Evolutionary conservation across 2,888 invertebrate genomes (phyloP).

Genomic region (Drosophila dives): DNA sequence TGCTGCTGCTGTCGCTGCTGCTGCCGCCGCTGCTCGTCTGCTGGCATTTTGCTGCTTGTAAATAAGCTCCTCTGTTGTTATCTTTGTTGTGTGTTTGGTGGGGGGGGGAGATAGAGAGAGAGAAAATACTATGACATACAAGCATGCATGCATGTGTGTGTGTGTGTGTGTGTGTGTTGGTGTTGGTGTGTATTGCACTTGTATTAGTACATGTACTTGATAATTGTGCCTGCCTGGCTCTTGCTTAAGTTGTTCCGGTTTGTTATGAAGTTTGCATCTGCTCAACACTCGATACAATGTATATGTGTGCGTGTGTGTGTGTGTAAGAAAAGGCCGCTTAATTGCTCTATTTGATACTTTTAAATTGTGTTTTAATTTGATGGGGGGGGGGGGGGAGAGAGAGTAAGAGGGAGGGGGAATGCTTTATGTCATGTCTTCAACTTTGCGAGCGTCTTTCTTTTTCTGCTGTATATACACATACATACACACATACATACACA

Average conservation of each 20-base stretch:
- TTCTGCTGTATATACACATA: neutral
- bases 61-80: slow-evolving; percentile 66
- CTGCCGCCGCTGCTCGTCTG: slow-evolving; percentile 31
- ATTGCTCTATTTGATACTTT: slow-evolving; percentile 79
- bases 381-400: slow-evolving; percentile 5
- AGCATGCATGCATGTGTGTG: neutral
- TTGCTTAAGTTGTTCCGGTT: slow-evolving; percentile 60
- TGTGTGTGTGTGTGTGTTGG: slow-evolving; percentile 28
- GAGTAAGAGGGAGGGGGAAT: neutral
- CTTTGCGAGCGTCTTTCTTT: slow-evolving; percentile 18
- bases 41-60: slow-evolving; percentile 57
- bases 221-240: slow-evolving; percentile 54
- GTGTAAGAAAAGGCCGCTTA: slow-evolving; percentile 61
- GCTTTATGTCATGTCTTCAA: slow-evolving; percentile 38
- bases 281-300: slow-evolving; percentile 37
- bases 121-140: slow-evolving; percentile 37
- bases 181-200: slow-evolving; percentile 34
- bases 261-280: slow-evolving; percentile 66
- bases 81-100: slow-evolving; percentile 38
- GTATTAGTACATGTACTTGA: slow-evolving; percentile 56
- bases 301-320: slow-evolving; percentile 2
- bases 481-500: neutral
- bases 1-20: slow-evolving; percentile 11
- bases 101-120: neutral
- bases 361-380: slow-evolving; percentile 81